These are phyloP conservation scores for Neocrepidodera transversa DNA, from an alignment of 2,888 invertebrate species.

Conservation along the genomic window DNA sequence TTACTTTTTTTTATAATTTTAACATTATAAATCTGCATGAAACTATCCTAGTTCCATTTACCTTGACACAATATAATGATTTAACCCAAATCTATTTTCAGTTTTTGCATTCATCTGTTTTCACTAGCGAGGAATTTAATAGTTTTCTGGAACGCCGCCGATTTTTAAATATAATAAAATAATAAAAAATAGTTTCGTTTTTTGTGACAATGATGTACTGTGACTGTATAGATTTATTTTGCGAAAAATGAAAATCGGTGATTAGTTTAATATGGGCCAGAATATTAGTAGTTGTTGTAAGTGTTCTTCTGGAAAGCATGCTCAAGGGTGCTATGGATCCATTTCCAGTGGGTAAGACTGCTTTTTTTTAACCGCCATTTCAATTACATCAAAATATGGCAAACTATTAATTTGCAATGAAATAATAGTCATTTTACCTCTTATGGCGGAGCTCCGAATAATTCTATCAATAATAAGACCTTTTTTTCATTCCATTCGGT, in stretches of 20 bases:
- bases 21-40: slow-evolving; percentile 3
- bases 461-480: too few species aligned
- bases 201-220: slow-evolving; percentile 1
- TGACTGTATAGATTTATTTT: slow-evolving; percentile 1
- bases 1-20: too few species aligned
- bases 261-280: slow-evolving; percentile 54
- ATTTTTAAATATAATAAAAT: not conserved
- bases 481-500: not conserved
- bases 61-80: slow-evolving; percentile 16
- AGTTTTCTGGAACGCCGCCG: not conserved
- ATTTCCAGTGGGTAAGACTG: slow-evolving; percentile 52
- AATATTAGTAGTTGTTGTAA: slow-evolving; percentile 61
- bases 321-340: slow-evolving; percentile 50
- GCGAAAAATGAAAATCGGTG: slow-evolving; percentile 4
- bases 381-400: too few species aligned
- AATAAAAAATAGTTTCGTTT: slow-evolving; percentile 1
- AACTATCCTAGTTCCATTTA: slow-evolving; percentile 1
- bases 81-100: slow-evolving; percentile 18
- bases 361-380: too few species aligned
- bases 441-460: too few species aligned
- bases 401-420: too few species aligned
- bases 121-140: not conserved
- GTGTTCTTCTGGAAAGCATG: slow-evolving; percentile 54
- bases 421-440: not conserved
- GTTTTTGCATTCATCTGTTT: not conserved